Conservation (phyloP, 2,888 invertebrate species). For the Limnephilus rhombicus region DNA sequence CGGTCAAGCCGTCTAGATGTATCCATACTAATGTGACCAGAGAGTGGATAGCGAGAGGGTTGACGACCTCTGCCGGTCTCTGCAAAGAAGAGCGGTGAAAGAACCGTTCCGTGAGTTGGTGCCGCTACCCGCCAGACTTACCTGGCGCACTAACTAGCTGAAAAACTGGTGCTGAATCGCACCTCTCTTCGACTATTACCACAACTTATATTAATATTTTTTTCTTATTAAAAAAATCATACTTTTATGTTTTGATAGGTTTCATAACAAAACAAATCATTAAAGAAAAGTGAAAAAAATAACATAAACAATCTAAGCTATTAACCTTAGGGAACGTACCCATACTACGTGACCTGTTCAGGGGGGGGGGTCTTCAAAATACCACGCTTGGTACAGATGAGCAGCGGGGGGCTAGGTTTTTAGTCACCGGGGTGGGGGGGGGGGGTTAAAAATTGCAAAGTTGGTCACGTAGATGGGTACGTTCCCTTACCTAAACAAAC, state of each 20-base stretch:
- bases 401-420: too few relatives aligned
- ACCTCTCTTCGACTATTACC: background rate
- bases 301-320: background rate
- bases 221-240: too few relatives aligned
- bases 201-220: background rate
- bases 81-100: constrained; percentile 4
- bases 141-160: background rate
- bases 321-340: too few relatives aligned
- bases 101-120: constrained; percentile 15
- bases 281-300: background rate
- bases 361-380: too few relatives aligned
- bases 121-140: background rate
- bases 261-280: too few relatives aligned
- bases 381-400: too few relatives aligned
- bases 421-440: too few relatives aligned
- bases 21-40: background rate
- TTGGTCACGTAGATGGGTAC: too few relatives aligned
- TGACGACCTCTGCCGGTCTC: background rate
- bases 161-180: background rate
- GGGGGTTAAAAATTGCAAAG: too few relatives aligned
- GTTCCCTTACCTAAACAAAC: too few relatives aligned
- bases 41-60: background rate
- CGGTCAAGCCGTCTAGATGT: background rate
- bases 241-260: too few relatives aligned
- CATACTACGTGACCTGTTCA: too few relatives aligned